phyloP scores from a whole-genome alignment of 2,113 vertebrate species.

The Mus pahari region DNA sequence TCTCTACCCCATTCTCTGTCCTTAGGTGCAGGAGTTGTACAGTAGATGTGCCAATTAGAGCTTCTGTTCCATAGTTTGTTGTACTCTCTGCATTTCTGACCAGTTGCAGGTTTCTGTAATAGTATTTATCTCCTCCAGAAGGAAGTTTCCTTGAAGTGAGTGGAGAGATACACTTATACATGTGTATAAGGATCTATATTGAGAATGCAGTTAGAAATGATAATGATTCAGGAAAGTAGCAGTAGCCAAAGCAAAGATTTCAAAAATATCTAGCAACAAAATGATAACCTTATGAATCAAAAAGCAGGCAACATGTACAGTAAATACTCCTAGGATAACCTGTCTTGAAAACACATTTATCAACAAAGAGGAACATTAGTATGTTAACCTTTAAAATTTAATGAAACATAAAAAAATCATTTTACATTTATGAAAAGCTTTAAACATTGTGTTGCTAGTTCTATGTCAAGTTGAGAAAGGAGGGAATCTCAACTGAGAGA shows the following conservation, averaged over 20 bases:
- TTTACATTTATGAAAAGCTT: not conserved
- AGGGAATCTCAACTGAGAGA: not conserved
- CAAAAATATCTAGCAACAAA: not conserved
- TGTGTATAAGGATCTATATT: not conserved
- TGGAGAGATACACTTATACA: not conserved
- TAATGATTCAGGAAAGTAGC: not conserved
- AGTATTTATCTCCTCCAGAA: not conserved
- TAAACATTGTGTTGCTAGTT: not conserved
- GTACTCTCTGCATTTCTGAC: not conserved
- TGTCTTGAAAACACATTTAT: constrained; percentile 18
- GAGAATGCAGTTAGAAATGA: not conserved
- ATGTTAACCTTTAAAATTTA: not conserved
- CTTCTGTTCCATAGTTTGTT: not conserved
- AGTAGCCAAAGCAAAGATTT: not conserved
- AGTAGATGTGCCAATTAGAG: not conserved
- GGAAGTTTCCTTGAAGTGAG: not conserved
- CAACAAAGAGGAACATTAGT: not conserved
- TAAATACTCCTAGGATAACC: not conserved
- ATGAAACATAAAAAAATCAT: not conserved
- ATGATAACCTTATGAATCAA: not conserved
- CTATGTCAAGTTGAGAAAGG: not conserved
- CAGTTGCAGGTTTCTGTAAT: not conserved
- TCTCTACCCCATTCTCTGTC: not conserved
- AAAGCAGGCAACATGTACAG: not conserved
- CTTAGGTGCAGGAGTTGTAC: not conserved